phyloP scores from a whole-genome alignment of 2,113 vertebrate genomes.

The Ancistrus triradiatus region DNA sequence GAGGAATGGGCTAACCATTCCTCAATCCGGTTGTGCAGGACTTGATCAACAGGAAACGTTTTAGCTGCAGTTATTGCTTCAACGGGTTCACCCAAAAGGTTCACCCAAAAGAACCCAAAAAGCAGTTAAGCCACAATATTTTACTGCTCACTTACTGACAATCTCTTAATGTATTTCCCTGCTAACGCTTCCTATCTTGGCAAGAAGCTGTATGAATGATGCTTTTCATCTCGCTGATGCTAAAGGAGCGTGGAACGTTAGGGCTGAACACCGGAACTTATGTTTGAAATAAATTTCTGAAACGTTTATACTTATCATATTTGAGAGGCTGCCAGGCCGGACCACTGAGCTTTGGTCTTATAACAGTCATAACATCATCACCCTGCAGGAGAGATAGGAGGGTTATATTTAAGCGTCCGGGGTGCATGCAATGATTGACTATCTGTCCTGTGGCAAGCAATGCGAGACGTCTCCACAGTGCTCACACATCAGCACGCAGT shows the following conservation, averaged over 20 bases:
- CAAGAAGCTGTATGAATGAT: background rate
- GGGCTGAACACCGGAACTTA: too few relatives aligned
- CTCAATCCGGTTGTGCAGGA: too few relatives aligned
- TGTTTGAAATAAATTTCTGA: too few relatives aligned
- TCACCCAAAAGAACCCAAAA: too few relatives aligned
- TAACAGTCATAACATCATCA: conserved; percentile 93
- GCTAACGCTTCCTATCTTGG: too few relatives aligned
- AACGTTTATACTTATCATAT: conserved; percentile 97
- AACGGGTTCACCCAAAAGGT: too few relatives aligned
- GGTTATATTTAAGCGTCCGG: conserved; percentile 19
- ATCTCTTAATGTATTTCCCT: too few relatives aligned
- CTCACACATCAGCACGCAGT: background rate
- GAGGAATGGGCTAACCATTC: too few relatives aligned
- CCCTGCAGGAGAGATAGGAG: conserved; percentile 71
- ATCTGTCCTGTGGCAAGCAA: conserved; percentile 13
- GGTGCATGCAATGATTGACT: conserved; percentile 9
- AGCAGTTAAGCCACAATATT: too few relatives aligned
- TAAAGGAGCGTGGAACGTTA: background rate
- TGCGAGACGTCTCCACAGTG: conserved; percentile 1
- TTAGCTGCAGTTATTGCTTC: too few relatives aligned
- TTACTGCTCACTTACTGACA: too few relatives aligned
- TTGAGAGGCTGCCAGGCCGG: conserved; percentile 96
- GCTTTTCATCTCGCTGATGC: background rate
- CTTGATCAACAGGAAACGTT: too few relatives aligned
- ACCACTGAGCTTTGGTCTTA: conserved; percentile 99